Conservation (phyloP, 1,140 invertebrate species). For the Homalodisca vitripennis region DNA sequence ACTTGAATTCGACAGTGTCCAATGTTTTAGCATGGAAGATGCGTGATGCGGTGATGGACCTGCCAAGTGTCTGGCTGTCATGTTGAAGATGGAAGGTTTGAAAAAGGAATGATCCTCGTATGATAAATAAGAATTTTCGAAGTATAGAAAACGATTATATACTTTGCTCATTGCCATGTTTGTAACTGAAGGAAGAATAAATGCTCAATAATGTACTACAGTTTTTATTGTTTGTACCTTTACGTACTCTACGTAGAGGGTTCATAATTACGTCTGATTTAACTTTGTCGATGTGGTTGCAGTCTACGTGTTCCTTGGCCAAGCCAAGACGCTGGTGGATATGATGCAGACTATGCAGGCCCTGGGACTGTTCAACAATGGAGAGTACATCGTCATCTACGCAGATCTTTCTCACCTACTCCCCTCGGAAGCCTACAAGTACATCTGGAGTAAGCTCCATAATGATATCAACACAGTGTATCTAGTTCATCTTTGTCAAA, state of each 20-base stretch:
- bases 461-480: too few species aligned
- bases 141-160: too few species aligned
- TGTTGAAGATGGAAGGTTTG: too few species aligned
- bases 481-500: too few species aligned
- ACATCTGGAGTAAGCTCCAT: slow-evolving; percentile 90
- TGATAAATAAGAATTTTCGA: too few species aligned
- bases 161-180: neutral
- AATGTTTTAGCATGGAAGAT: too few species aligned
- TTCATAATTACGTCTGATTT: too few species aligned
- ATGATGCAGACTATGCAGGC: slow-evolving; percentile 90
- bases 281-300: slow-evolving; percentile 48
- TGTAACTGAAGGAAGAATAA: neutral
- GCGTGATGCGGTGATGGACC: too few species aligned
- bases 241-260: too few species aligned
- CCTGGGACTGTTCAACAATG: slow-evolving; percentile 79
- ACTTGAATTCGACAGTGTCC: too few species aligned
- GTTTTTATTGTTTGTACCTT: neutral
- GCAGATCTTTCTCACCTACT: slow-evolving; percentile 88
- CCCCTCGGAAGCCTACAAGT: slow-evolving; percentile 71
- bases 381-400: slow-evolving; percentile 94
- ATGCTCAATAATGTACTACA: neutral
- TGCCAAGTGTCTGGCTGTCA: too few species aligned
- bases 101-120: too few species aligned
- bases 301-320: slow-evolving; percentile 93
- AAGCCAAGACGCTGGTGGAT: slow-evolving; percentile 74